These are phyloP conservation scores for Apodemia hepburni DNA, from an alignment of 2,888 invertebrate genomes.

Conservation along the genomic window DNA sequence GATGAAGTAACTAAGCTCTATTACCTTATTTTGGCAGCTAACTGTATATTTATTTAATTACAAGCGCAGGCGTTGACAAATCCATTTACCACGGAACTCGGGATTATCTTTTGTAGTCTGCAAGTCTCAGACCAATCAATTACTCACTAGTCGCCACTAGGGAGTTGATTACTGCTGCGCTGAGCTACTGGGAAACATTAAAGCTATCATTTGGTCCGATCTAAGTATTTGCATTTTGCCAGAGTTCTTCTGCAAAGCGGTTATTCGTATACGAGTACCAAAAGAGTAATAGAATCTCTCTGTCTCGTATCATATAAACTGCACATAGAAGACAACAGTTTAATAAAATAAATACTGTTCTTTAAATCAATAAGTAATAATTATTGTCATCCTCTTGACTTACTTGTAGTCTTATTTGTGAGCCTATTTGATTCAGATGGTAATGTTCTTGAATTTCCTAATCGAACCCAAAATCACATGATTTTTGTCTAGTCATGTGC, in stretches of 20 bases:
- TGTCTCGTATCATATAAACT: not conserved
- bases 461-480: too few species aligned
- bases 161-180: slow-evolving; percentile 59
- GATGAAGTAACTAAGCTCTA: not conserved
- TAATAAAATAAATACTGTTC: not conserved
- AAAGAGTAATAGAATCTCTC: not conserved
- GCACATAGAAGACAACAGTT: not conserved
- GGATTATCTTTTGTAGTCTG: slow-evolving; percentile 73
- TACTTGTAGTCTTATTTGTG: too few species aligned
- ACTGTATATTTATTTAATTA: slow-evolving; percentile 72
- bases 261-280: slow-evolving; percentile 41
- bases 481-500: too few species aligned
- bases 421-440: too few species aligned
- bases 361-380: too few species aligned
- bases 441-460: too few species aligned
- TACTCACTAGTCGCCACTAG: slow-evolving; percentile 50
- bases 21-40: not conserved
- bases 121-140: slow-evolving; percentile 71
- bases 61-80: slow-evolving; percentile 69
- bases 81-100: slow-evolving; percentile 60
- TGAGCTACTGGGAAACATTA: slow-evolving; percentile 42
- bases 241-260: not conserved
- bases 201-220: slow-evolving; percentile 29
- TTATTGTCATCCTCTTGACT: too few species aligned
- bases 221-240: slow-evolving; percentile 11